Percentiles rank a stretch among this genome's conserved stretches.
These are phyloP conservation scores for Puntigrus tetrazona DNA, from an alignment of 2,113 vertebrate species.

Conservation along the genomic window DNA sequence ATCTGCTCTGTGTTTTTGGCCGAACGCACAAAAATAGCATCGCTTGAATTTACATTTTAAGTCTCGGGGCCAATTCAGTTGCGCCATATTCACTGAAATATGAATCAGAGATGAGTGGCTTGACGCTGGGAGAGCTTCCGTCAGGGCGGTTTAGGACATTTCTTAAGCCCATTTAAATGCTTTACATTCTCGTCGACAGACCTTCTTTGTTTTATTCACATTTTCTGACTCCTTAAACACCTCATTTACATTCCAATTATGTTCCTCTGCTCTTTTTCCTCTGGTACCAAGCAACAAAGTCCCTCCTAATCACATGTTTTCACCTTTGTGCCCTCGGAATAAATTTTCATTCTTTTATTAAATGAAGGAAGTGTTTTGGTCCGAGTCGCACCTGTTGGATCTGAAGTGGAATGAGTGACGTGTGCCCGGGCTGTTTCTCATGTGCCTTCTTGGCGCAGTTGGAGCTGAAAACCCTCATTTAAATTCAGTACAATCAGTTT, in stretches of 20 bases:
- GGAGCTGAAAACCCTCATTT: constrained; percentile 18
- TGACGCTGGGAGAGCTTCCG: not conserved
- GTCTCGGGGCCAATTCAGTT: constrained; percentile 1
- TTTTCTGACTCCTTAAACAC: constrained; percentile 24
- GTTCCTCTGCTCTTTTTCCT: constrained; percentile 12
- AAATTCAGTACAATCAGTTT: constrained; percentile 20
- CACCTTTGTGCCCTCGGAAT: constrained; percentile 41
- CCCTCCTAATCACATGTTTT: constrained; percentile 29
- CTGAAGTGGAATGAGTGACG: constrained; percentile 20
- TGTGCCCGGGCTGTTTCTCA: not conserved
- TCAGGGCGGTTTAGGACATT: not conserved
- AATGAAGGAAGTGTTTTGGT: not conserved
- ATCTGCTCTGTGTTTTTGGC: constrained; percentile 21
- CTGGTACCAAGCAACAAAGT: constrained; percentile 30
- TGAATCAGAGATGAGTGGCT: not conserved
- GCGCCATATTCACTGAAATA: not conserved
- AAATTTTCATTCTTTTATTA: constrained; percentile 13
- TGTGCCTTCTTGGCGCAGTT: not conserved
- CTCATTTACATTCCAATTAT: constrained; percentile 46
- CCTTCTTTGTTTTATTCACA: constrained; percentile 20
- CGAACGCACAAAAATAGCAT: constrained; percentile 7
- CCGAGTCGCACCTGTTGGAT: constrained; percentile 2
- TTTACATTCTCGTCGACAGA: not conserved
- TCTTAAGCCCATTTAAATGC: not conserved
- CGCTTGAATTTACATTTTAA: constrained; percentile 33